Percentiles rank a stretch among this genome's conserved stretches.
Conservation (phyloP, 2,888 invertebrate genomes). For the Nemoura dubitans region DNA sequence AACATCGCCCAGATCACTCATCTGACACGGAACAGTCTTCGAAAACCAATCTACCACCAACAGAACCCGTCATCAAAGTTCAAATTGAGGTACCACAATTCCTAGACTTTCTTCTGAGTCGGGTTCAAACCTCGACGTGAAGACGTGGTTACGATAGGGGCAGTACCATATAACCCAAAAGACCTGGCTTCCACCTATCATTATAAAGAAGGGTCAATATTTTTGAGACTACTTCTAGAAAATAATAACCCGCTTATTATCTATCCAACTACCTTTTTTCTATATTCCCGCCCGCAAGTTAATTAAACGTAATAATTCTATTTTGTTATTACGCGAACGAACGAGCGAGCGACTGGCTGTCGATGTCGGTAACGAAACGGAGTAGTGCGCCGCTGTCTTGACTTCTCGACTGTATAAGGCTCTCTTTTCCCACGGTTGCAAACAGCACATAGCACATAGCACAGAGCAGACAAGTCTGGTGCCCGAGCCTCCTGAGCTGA, state of each 20-base stretch:
- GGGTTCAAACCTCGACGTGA: background rate
- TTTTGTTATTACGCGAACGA: conserved; percentile 38
- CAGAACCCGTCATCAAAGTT: background rate
- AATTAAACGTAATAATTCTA: conserved; percentile 43
- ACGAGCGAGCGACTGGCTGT: background rate
- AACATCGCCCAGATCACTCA: background rate
- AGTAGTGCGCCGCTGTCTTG: background rate
- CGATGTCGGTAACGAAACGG: background rate
- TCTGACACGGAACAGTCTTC: background rate
- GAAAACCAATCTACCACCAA: background rate
- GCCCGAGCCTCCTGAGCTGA: background rate
- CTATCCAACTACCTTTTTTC: conserved; percentile 9
- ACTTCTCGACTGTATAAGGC: conserved; percentile 9
- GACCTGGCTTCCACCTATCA: background rate
- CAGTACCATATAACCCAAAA: background rate
- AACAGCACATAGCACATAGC: background rate
- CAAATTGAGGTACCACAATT: background rate
- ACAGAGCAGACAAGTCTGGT: too few relatives aligned
- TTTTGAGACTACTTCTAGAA: conserved; percentile 26
- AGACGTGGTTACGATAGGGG: background rate
- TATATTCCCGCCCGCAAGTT: conserved; percentile 27
- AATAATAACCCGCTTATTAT: conserved; percentile 28
- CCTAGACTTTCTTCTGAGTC: background rate
- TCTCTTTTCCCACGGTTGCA: conserved; percentile 14
- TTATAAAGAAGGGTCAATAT: conserved; percentile 26